Evolutionary conservation across 2,888 invertebrate species (phyloP).

Genomic region (Digitonthophagus gazella): DNA sequence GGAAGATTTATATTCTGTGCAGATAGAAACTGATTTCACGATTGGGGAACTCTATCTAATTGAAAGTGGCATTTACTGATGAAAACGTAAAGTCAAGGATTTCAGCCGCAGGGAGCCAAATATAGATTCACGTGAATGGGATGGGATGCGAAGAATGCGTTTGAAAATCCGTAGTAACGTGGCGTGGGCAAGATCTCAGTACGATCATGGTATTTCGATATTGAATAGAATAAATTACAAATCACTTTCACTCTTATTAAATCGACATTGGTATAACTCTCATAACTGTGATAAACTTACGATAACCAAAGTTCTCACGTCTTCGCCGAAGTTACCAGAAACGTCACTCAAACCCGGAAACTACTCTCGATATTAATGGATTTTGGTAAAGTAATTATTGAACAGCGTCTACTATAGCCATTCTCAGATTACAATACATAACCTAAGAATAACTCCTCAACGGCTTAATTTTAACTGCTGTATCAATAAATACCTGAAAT

Average conservation of each 20-base stretch:
- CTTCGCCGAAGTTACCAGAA: background rate
- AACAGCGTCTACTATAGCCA: background rate
- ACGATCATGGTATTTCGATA: background rate
- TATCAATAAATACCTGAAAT: background rate
- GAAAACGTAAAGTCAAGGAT: slow-evolving; percentile 1
- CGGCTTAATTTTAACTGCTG: background rate
- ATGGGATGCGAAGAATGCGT: background rate
- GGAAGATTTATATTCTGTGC: background rate
- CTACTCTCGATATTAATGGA: background rate
- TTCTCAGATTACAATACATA: background rate
- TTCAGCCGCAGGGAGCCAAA: slow-evolving; percentile 5
- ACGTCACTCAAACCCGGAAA: too few relatives aligned
- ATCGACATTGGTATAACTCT: background rate
- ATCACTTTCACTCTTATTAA: background rate
- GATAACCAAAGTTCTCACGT: background rate
- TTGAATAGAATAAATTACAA: background rate
- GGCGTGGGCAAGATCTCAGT: background rate
- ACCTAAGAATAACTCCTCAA: background rate
- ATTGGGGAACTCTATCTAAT: background rate
- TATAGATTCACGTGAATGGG: background rate
- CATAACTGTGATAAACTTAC: background rate
- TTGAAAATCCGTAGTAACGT: too few relatives aligned
- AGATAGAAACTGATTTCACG: slow-evolving; percentile 6
- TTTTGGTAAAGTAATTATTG: background rate
- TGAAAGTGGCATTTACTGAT: background rate